phyloP scores from a whole-genome alignment of 2,888 invertebrate genomes.

The Agonopterix arenella region DNA sequence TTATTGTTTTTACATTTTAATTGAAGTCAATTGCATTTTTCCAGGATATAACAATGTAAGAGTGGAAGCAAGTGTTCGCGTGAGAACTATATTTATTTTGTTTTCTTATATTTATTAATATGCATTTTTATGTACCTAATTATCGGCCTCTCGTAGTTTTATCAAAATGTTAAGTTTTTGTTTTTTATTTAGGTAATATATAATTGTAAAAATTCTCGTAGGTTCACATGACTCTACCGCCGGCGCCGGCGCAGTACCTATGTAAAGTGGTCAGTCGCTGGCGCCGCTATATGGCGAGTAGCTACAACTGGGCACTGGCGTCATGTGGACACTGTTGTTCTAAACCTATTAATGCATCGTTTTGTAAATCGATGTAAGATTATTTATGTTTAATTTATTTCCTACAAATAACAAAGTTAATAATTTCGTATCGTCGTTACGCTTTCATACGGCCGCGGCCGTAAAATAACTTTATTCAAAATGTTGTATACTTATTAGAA shows the following conservation, averaged over 20 bases:
- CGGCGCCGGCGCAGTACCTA: no score
- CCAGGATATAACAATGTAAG: constrained; percentile 35
- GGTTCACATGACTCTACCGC: no score
- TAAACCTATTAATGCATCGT: not conserved
- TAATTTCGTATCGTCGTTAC: no score
- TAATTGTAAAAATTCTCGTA: not conserved
- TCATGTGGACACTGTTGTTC: constrained; percentile 3
- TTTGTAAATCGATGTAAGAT: no score
- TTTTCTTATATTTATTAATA: constrained; percentile 35
- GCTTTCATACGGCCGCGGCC: no score
- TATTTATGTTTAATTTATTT: no score
- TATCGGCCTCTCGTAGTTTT: constrained; percentile 1
- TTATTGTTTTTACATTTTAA: no score
- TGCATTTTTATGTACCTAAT: constrained; percentile 47
- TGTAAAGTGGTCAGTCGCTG: no score
- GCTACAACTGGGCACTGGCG: not conserved
- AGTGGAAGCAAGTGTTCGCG: constrained; percentile 19
- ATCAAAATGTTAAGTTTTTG: constrained; percentile 22
- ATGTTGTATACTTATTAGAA: no score
- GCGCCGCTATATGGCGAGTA: no score
- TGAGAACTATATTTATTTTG: constrained; percentile 29
- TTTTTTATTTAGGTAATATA: constrained; percentile 10
- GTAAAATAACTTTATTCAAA: no score
- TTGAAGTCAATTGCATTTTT: constrained; percentile 24
- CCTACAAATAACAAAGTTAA: no score